These are phyloP conservation scores for Percopsis transmontana DNA, from an alignment of 2,113 vertebrate genomes.

Conservation along the genomic window DNA sequence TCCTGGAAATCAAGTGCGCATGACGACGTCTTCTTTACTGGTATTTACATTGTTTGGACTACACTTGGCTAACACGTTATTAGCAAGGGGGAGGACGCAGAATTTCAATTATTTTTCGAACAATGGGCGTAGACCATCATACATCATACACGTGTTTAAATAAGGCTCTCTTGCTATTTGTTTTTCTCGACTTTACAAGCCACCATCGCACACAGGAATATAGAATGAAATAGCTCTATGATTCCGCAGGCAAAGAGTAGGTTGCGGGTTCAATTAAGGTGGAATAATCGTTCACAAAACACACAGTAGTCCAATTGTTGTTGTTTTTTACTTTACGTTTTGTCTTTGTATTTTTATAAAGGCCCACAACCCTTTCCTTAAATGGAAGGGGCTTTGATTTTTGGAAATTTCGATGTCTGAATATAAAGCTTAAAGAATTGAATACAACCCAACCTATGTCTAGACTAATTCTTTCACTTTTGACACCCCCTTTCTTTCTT, in stretches of 20 bases:
- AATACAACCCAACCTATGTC: slow-evolving; percentile 65
- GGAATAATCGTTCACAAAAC: slow-evolving; percentile 60
- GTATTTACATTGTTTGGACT: slow-evolving; percentile 48
- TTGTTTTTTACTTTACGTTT: slow-evolving; percentile 42
- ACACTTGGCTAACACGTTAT: slow-evolving; percentile 42
- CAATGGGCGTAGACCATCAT: slow-evolving; percentile 45
- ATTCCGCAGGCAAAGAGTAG: slow-evolving; percentile 64
- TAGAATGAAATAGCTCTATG: slow-evolving; percentile 50
- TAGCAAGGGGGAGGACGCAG: slow-evolving; percentile 33
- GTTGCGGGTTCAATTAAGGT: slow-evolving; percentile 66
- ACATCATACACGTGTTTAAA: slow-evolving; percentile 56
- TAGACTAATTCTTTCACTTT: slow-evolving; percentile 67
- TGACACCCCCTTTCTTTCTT: slow-evolving; percentile 61
- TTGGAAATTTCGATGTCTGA: slow-evolving; percentile 40
- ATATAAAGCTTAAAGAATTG: slow-evolving; percentile 58
- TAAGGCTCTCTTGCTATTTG: slow-evolving; percentile 61
- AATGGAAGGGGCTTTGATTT: slow-evolving; percentile 48
- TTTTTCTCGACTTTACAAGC: slow-evolving; percentile 69
- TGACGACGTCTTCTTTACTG: slow-evolving; percentile 26
- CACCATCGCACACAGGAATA: slow-evolving; percentile 63
- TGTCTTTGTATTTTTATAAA: slow-evolving; percentile 46
- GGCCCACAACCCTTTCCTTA: slow-evolving; percentile 28
- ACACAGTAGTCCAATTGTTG: slow-evolving; percentile 45
- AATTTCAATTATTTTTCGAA: slow-evolving; percentile 53
- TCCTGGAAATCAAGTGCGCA: slow-evolving; percentile 11